Evolutionary conservation across 92 coral and sea anemone species (phyloP), one percentile per base, ranked within the genome.

Genomic region (Porites lobata): DNA sequence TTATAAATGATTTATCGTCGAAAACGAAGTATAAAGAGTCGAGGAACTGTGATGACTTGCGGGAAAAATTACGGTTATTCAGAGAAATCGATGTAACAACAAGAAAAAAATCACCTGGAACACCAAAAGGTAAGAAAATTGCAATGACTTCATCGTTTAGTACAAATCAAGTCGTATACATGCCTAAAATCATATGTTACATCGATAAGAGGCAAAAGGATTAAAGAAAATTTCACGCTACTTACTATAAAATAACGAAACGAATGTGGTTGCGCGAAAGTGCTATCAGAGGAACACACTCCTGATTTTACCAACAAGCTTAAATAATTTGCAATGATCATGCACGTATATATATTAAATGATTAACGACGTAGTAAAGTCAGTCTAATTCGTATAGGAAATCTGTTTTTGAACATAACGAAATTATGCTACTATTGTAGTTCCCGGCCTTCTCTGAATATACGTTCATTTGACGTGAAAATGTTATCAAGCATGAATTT

Each of bases 1-100:
- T 8, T 63, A 63, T 78, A 78, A 78, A 78, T 78, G 65, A 78
- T 63, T 63, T n/a, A 78, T 63, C 3, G 65, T 38, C 47, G 18
- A 14, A 64, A 78, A 50, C 19, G 5, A 22, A 10, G 14, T 12
- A 38, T 64, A 78, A 78, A 78, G n/a, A 64, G 50, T 47, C 38
- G 50, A n/a, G 72, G 14, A 61, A 20, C 9, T 2, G 58, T 50
- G 47, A 38, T 38, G 83, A 78, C 59, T 43, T 17, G 12, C 12
- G 72, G 3, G 13, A 62, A 17, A 75, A n/a, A 9, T n/a, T 47
- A 22, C 26, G 7, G 59, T 52, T 43, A 43, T 59, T 32, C n/a
- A 75, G 2, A 51, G 17, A 75, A 15, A 4, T 4, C 47, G 7
- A 38, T 57, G 15, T 4, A 67, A 47, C 50, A 26, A 67, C 47